Base-by-base conservation (phyloP, 2,888 invertebrate species). In the Brachyptera risi region DNA sequence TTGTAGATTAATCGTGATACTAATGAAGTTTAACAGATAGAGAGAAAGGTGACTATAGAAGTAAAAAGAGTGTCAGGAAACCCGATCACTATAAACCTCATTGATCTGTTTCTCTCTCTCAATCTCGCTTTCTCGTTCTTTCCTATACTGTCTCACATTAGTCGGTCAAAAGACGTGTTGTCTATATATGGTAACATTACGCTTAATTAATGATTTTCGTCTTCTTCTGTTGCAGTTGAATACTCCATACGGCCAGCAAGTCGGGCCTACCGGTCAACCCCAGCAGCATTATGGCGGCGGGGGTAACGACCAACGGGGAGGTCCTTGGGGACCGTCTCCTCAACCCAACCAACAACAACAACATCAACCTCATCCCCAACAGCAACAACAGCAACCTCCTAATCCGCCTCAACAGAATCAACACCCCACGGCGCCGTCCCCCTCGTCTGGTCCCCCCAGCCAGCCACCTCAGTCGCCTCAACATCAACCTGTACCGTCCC, bases 311-410 rank as follows among this genome's bases (percentile, higher is more conserved):
- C 65, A 65, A 44, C 59, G 63, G 40, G 51, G 58, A 21, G 63
- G 58, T 26, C 58, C 61, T 74, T 75, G 65, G 78, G 80, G 64
- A 75, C 57, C 60, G 77, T 59, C 78, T 78, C 82, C 83, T 59
- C 82, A 82, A 67, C 79, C 83, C 44, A 83, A 82, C 71, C 80
- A 80, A 59, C 81, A 81, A 68, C 74, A 80, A 71, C 80, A 80
- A 66, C 76, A 78, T 56, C 76, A 77, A 67, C 78, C 78, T 58
- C 78, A 77, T 49, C 77, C 78, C 7, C 59, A 61, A 26, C 63
- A 63, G 24, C 62, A 59, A 17, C 60, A 60, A 9, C 61, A 50
- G 11, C 63, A 60, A n/a, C 63, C 58, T 15, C 50, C 59, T 35
- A 63, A 59, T 23, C 63, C 50, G 75, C 76, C 44, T 76, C 77